phyloP scores from a whole-genome alignment of 2,797 vertebrate species.

The Numenius phaeopus region DNA sequence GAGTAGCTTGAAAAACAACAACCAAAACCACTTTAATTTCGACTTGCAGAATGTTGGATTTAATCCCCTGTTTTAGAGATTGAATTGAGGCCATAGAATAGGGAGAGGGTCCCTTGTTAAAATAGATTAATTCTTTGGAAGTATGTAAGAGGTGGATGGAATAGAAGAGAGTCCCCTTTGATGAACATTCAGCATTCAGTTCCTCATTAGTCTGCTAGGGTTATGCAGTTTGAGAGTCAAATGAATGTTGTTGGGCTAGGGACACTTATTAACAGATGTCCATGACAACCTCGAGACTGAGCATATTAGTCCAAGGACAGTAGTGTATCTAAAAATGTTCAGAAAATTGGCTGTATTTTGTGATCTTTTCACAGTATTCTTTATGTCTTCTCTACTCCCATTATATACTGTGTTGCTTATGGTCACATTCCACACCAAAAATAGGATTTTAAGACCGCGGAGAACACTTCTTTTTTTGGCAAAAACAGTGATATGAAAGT shows the following conservation, averaged over 20 bases:
- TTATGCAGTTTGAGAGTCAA: conserved; percentile 53
- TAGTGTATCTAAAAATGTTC: background rate
- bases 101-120: conserved; percentile 69
- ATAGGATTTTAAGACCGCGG: background rate
- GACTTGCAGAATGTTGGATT: conserved; percentile 45
- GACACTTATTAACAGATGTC: conserved; percentile 51
- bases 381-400: background rate
- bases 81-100: conserved; percentile 61
- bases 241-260: conserved; percentile 37
- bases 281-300: background rate
- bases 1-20: conserved; percentile 49
- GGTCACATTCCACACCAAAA: conserved; percentile 26
- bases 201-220: conserved; percentile 55
- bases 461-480: background rate
- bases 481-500: background rate
- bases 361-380: background rate
- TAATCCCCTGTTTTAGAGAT: conserved; percentile 67
- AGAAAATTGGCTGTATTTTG: background rate
- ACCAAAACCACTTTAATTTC: conserved; percentile 64
- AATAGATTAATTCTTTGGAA: conserved; percentile 69
- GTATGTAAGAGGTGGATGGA: conserved; percentile 62
- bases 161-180: conserved; percentile 65
- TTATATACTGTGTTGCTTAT: background rate
- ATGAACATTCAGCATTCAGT: conserved; percentile 59
- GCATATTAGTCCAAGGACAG: background rate